phyloP scores from a whole-genome alignment of 2,113 vertebrate species.

The Progne subis region DNA sequence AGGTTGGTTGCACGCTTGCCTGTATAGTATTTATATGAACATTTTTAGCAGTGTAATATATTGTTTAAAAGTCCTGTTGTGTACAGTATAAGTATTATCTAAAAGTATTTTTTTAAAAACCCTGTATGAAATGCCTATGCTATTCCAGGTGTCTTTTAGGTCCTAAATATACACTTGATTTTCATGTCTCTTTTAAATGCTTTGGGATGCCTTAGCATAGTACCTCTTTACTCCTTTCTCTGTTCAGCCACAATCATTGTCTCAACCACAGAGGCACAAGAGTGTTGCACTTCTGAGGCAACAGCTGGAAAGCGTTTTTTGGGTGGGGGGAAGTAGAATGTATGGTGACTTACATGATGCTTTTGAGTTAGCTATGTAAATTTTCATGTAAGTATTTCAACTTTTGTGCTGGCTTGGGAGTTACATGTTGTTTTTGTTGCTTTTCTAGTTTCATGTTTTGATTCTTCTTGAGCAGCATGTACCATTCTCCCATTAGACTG shows the following conservation, averaged over 20 bases:
- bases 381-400: not conserved
- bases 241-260: conserved; percentile 14
- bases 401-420: not conserved
- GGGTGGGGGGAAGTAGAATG: not conserved
- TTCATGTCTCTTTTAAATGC: not conserved
- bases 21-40: conserved; percentile 83
- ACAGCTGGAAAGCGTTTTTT: not conserved
- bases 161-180: conserved; percentile 42
- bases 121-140: conserved; percentile 59
- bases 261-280: not conserved
- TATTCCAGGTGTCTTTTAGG: conserved; percentile 19
- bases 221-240: not conserved
- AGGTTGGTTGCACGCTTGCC: conserved; percentile 54
- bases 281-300: not conserved
- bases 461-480: not conserved
- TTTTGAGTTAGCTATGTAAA: not conserved
- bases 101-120: conserved; percentile 81
- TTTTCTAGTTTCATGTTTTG: conserved; percentile 32
- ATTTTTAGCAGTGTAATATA: conserved; percentile 78
- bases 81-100: conserved; percentile 76
- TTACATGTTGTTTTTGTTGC: not conserved
- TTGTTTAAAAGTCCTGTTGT: conserved; percentile 69
- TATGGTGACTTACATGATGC: not conserved
- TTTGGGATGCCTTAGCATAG: not conserved
- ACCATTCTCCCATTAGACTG: conserved; percentile 9